Conservation (phyloP, 2,113 vertebrate genomes). For the Apus apus region DNA sequence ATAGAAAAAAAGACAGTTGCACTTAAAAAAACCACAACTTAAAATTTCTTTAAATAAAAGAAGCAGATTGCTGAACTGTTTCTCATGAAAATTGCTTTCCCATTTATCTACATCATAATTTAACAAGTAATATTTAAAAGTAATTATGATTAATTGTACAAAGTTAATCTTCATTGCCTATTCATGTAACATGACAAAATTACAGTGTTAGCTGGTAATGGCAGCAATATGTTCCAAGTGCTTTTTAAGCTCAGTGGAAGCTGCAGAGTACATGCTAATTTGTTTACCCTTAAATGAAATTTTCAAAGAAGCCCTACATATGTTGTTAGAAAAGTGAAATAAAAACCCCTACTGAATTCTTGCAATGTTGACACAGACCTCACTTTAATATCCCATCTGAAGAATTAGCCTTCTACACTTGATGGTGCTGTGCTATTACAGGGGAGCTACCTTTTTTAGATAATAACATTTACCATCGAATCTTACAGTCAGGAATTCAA, state of each 20-base stretch:
- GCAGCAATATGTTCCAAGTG: neutral
- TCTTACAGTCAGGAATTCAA: neutral
- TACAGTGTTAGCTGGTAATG: neutral
- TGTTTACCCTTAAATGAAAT: neutral
- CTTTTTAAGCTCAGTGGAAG: neutral
- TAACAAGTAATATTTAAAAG: neutral
- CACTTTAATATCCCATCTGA: neutral
- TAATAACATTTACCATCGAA: neutral
- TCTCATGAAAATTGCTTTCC: neutral
- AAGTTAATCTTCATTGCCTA: neutral
- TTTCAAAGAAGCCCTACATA: neutral
- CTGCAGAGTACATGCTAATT: neutral
- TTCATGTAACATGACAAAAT: neutral
- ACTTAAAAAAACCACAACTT: neutral
- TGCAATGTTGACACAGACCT: neutral
- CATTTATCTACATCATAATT: neutral
- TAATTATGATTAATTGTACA: neutral
- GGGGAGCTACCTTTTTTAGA: neutral
- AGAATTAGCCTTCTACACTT: neutral
- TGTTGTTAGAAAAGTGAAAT: neutral
- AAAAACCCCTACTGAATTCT: neutral
- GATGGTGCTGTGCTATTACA: neutral
- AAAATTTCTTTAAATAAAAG: neutral
- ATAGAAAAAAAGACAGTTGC: neutral
- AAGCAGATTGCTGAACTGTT: neutral